Percentiles rank a stretch among this genome's conserved stretches.
phyloP scores from a whole-genome alignment of 2,797 vertebrate species.

The Neoniphon sammara region DNA sequence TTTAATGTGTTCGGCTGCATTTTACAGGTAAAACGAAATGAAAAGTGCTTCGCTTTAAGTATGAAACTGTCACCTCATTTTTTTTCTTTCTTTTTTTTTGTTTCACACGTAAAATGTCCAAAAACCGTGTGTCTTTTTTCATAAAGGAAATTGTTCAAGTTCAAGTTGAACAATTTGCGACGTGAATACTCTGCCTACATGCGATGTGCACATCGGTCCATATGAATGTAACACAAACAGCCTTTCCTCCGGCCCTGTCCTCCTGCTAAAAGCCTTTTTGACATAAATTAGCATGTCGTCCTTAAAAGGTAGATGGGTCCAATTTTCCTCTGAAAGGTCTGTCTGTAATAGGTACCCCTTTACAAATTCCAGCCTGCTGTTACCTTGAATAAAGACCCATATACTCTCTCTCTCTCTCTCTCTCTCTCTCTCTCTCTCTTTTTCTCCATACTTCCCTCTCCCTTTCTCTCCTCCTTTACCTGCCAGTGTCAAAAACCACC shows the following conservation, averaged over 20 bases:
- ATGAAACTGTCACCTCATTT: not conserved
- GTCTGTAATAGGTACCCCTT: slow-evolving; percentile 93
- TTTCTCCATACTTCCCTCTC: slow-evolving; percentile 39
- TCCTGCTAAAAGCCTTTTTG: slow-evolving; percentile 81
- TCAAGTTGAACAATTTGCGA: too few relatives aligned
- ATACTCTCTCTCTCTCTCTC: slow-evolving; percentile 45
- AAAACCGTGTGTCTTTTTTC: not conserved
- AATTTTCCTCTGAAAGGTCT: slow-evolving; percentile 96
- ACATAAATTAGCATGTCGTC: slow-evolving; percentile 96
- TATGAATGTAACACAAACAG: slow-evolving; percentile 67
- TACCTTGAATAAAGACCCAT: slow-evolving; percentile 88
- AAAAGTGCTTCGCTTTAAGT: slow-evolving; percentile 1
- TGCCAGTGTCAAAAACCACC: slow-evolving; percentile 12
- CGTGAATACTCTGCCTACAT: slow-evolving; percentile 56
- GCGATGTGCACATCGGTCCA: slow-evolving; percentile 64
- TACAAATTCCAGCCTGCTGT: slow-evolving; percentile 91
- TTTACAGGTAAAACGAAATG: slow-evolving; percentile 25
- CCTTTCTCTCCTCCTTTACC: slow-evolving; percentile 58
- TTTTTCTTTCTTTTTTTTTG: not conserved
- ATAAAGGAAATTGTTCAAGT: slow-evolving; percentile 55
- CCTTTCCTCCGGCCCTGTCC: slow-evolving; percentile 67
- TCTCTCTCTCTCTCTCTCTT: slow-evolving; percentile 9
- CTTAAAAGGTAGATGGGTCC: slow-evolving; percentile 94
- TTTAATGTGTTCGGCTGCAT: too few relatives aligned
- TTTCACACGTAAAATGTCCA: not conserved